These are phyloP conservation scores for Spodoptera frugiperda DNA, from an alignment of 1,140 invertebrate genomes.

Conservation along the genomic window DNA sequence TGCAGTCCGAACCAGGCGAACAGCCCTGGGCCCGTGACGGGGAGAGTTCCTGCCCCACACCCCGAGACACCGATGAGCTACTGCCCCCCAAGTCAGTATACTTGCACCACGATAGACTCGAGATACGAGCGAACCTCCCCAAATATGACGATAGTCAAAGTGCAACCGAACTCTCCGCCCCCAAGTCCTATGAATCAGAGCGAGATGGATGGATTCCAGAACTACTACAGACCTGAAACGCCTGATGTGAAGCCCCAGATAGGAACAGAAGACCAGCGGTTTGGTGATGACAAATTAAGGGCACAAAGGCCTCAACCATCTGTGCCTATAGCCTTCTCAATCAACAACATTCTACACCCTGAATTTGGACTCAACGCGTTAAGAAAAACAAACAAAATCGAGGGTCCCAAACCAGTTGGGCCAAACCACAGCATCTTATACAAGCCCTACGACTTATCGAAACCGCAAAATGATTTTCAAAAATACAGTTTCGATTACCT, in stretches of 20 bases:
- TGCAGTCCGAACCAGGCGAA: constrained; percentile 88
- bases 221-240: constrained; percentile 76
- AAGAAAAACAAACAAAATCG: constrained; percentile 78
- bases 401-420: constrained; percentile 78
- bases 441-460: constrained; percentile 83
- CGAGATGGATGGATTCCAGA: constrained; percentile 68
- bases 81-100: constrained; percentile 73
- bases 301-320: constrained; percentile 63
- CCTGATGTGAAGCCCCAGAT: constrained; percentile 77
- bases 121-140: constrained; percentile 67
- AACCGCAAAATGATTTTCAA: constrained; percentile 59
- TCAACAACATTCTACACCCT: constrained; percentile 81
- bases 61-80: constrained; percentile 58
- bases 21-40: constrained; percentile 80
- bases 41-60: constrained; percentile 77
- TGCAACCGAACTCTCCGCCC: constrained; percentile 75
- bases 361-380: constrained; percentile 82
- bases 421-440: constrained; percentile 81
- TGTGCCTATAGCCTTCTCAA: constrained; percentile 76
- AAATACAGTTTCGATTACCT: constrained; percentile 75
- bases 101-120: constrained; percentile 77
- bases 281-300: constrained; percentile 63
- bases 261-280: constrained; percentile 58
- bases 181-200: constrained; percentile 70
- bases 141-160: constrained; percentile 74